Conservation (phyloP, 2,888 invertebrate genomes). For the Aradus depressus region DNA sequence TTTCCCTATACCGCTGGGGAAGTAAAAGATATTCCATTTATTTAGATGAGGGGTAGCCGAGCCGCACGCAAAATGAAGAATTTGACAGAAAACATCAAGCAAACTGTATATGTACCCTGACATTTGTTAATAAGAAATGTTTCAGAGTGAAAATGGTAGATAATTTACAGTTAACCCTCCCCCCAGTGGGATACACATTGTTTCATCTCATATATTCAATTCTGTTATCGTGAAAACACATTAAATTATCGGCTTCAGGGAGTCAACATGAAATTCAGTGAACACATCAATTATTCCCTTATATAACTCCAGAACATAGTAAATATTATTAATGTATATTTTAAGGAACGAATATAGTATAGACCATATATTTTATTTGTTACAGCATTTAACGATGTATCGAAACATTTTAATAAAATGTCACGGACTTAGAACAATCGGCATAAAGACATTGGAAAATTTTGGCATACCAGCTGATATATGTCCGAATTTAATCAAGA, state of each 20-base stretch:
- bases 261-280: too few relatives aligned
- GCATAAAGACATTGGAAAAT: neutral
- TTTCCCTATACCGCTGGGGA: too few relatives aligned
- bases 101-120: neutral
- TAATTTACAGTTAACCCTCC: too few relatives aligned
- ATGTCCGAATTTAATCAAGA: neutral
- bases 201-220: too few relatives aligned
- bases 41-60: neutral
- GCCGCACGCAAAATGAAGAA: neutral
- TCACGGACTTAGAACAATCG: neutral
- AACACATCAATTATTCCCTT: too few relatives aligned
- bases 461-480: neutral
- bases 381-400: conserved; percentile 10
- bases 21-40: too few relatives aligned
- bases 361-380: neutral
- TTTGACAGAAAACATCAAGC: neutral
- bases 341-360: too few relatives aligned
- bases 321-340: too few relatives aligned
- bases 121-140: neutral
- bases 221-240: too few relatives aligned
- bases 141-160: conserved; percentile 5
- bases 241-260: too few relatives aligned
- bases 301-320: too few relatives aligned
- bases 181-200: too few relatives aligned
- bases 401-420: conserved; percentile 1